Percentiles rank a stretch among this genome's conserved stretches.
Conservation (phyloP, 2,888 invertebrate species). For the Sphecodes monilicornis region DNA sequence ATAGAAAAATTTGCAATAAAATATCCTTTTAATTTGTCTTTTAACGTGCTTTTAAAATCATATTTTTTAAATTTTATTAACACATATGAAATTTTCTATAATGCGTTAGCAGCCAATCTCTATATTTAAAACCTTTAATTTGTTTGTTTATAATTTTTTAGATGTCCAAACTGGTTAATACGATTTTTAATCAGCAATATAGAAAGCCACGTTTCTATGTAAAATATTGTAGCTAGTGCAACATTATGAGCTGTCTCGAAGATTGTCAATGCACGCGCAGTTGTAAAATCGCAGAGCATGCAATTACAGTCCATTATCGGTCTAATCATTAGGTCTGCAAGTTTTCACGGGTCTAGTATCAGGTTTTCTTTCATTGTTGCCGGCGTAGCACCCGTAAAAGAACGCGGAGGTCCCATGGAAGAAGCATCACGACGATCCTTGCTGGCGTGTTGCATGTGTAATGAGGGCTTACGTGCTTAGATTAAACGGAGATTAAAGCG, state of each 20-base stretch:
- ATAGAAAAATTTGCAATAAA: no score
- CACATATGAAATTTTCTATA: no score
- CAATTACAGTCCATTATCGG: background rate
- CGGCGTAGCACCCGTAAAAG: background rate
- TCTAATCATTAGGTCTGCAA: background rate
- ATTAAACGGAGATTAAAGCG: constrained; percentile 53
- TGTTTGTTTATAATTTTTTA: no score
- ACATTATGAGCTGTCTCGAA: background rate
- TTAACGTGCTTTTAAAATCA: no score
- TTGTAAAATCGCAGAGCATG: background rate
- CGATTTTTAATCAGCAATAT: no score
- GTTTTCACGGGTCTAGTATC: background rate
- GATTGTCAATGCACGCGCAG: background rate
- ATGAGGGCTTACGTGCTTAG: constrained; percentile 59
- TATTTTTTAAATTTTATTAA: no score
- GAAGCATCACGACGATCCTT: constrained; percentile 2
- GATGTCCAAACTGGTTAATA: no score
- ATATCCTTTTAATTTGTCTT: no score
- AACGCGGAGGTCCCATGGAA: background rate
- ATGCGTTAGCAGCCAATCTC: no score
- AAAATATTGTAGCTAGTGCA: no score
- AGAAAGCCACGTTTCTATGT: no score
- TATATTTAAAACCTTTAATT: no score
- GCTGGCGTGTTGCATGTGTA: constrained; percentile 38
- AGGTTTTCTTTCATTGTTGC: background rate